Percentiles rank a stretch among this genome's conserved stretches.
Conservation (phyloP, 2,113 vertebrate species). For the Salminus brasiliensis region DNA sequence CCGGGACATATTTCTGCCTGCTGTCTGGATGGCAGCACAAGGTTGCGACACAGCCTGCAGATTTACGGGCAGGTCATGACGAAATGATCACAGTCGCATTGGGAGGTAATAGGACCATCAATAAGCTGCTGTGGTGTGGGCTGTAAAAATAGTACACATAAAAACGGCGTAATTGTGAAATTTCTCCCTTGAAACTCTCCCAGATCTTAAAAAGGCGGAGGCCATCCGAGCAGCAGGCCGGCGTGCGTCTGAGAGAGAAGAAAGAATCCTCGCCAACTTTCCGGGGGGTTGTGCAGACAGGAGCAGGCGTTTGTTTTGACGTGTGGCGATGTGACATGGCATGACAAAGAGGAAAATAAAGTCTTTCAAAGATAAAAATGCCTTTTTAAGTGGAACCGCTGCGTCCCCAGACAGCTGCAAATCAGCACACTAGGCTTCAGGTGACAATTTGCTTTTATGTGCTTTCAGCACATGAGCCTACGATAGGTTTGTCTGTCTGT, state of each 20-base stretch:
- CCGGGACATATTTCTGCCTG: conserved; percentile 25
- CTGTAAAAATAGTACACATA: conserved; percentile 31
- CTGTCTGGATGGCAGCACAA: conserved; percentile 42
- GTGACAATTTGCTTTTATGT: background rate
- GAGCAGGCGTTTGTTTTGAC: conserved; percentile 2
- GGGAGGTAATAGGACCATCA: conserved; percentile 47
- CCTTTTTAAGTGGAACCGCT: background rate
- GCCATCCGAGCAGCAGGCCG: background rate
- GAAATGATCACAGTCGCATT: conserved; percentile 49
- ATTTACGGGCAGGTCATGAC: conserved; percentile 50
- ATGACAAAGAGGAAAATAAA: conserved; percentile 32
- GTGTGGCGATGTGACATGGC: background rate
- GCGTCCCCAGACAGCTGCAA: background rate
- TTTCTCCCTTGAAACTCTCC: background rate
- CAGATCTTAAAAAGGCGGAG: background rate
- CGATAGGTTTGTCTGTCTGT: background rate
- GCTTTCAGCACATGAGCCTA: background rate
- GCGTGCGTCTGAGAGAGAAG: background rate
- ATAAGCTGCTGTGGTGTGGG: conserved; percentile 26
- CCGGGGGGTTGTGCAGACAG: background rate
- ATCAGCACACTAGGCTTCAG: conserved; percentile 5
- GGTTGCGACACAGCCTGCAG: conserved; percentile 40
- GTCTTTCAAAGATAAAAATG: conserved; percentile 6
- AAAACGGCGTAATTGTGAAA: background rate
- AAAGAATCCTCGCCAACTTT: background rate